These are phyloP conservation scores for Himalopsyche kuldschensis DNA, from an alignment of 2,888 invertebrate genomes.

Conservation along the genomic window DNA sequence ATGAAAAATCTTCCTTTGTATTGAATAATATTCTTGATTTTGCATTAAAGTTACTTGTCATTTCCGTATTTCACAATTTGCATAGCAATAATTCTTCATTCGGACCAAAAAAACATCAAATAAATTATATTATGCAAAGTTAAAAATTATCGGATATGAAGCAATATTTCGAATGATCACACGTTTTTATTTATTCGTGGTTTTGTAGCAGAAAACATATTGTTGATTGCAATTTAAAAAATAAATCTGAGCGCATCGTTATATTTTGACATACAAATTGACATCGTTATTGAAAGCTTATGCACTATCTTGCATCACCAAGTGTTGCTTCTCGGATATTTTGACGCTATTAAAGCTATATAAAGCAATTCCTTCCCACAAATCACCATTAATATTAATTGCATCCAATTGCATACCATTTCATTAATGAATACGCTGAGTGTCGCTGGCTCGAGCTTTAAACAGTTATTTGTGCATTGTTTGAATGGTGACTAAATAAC, in stretches of 20 bases:
- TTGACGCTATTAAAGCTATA: neutral
- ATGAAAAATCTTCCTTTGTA: too few species aligned
- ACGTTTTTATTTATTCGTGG: neutral
- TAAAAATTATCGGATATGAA: neutral
- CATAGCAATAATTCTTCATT: too few species aligned
- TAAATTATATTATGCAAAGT: too few species aligned
- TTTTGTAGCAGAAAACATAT: neutral
- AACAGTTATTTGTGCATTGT: neutral
- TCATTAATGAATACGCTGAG: neutral
- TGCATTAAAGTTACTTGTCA: too few species aligned
- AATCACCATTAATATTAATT: slow-evolving; percentile 14
- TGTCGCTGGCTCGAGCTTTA: neutral
- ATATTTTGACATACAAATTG: neutral
- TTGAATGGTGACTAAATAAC: neutral
- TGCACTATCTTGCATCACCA: neutral
- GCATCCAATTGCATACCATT: slow-evolving; percentile 7
- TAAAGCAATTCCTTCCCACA: slow-evolving; percentile 5
- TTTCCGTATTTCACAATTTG: too few species aligned
- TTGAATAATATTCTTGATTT: too few species aligned
- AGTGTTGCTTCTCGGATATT: neutral
- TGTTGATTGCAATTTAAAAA: neutral
- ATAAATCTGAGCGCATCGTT: neutral
- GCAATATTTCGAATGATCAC: neutral
- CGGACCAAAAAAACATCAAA: too few species aligned
- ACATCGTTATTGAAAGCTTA: neutral